Conservation (phyloP, 37 sponge, comb jelly and placozoan genomes). For the Crambe crambe region DNA sequence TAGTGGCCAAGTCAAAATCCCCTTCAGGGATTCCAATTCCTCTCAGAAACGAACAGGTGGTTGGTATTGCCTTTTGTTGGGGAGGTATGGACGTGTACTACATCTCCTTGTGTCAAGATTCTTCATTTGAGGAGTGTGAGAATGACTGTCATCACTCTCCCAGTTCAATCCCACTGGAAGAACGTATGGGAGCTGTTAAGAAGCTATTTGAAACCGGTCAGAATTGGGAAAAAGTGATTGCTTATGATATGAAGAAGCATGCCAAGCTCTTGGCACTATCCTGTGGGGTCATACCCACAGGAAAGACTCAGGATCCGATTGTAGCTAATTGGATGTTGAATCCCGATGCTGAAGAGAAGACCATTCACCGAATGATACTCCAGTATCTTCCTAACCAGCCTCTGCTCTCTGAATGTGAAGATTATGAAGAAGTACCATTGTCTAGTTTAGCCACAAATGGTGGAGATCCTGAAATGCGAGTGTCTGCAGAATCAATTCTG, state of each 20-base stretch:
- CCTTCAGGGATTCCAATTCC: slow-evolving; percentile 39
- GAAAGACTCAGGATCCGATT: slow-evolving; percentile 57
- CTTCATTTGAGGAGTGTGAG: neutral
- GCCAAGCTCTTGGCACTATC: slow-evolving; percentile 58
- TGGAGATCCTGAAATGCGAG: slow-evolving; percentile 57
- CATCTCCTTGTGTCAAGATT: slow-evolving; percentile 40
- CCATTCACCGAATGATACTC: slow-evolving; percentile 68
- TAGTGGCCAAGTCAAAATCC: neutral
- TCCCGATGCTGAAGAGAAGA: slow-evolving; percentile 80
- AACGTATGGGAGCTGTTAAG: slow-evolving; percentile 19
- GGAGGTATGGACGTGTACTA: slow-evolving; percentile 85
- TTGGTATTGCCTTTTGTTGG: slow-evolving; percentile 89
- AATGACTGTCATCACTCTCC: neutral
- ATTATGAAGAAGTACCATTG: slow-evolving; percentile 40
- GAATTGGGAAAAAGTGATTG: slow-evolving; percentile 39
- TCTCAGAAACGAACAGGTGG: slow-evolving; percentile 47
- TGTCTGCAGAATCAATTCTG: slow-evolving; percentile 70
- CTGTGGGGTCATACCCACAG: slow-evolving; percentile 38
- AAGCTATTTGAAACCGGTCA: slow-evolving; percentile 12
- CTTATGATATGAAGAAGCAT: slow-evolving; percentile 80
- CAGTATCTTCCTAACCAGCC: slow-evolving; percentile 78
- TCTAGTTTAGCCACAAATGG: slow-evolving; percentile 66
- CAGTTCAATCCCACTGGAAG: neutral
- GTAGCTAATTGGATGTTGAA: slow-evolving; percentile 92
- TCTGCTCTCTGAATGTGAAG: slow-evolving; percentile 37